phyloP scores from a whole-genome alignment of 1,140 invertebrate genomes.

The Papilio machaon region DNA sequence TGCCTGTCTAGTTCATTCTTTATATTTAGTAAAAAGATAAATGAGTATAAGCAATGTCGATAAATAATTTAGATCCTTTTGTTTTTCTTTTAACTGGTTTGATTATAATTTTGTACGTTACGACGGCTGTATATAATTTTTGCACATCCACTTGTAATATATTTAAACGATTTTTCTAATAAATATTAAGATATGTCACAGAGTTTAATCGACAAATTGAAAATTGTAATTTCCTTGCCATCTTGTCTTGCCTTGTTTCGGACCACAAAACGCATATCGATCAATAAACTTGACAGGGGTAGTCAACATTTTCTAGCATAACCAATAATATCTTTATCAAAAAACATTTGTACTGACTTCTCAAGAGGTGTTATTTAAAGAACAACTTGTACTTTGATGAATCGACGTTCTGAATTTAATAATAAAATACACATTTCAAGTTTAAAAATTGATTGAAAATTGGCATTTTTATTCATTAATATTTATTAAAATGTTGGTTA shows the following conservation, averaged over 20 bases:
- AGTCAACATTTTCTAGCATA: not conserved
- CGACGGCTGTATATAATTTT: not conserved
- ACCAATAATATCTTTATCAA: not conserved
- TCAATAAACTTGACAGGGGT: not conserved
- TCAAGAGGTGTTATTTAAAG: not conserved
- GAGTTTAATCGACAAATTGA: not conserved
- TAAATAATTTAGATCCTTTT: not conserved
- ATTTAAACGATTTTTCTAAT: not conserved
- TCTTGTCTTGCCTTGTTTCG: conserved; percentile 48
- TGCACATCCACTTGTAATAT: not conserved
- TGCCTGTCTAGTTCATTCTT: not conserved
- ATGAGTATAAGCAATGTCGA: not conserved
- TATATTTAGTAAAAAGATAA: not conserved
- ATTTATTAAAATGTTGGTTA: not conserved
- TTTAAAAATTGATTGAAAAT: not conserved
- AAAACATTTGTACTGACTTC: not conserved
- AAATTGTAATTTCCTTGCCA: conserved; percentile 42
- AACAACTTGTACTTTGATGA: not conserved
- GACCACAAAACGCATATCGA: conserved; percentile 40
- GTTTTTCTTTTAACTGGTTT: not conserved
- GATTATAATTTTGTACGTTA: not conserved
- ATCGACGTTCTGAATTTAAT: too few relatives aligned
- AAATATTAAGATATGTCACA: not conserved
- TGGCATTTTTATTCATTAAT: not conserved
- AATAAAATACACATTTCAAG: not conserved